Conservation (phyloP, 2,888 invertebrate genomes). For the Oxytorus armatus region DNA sequence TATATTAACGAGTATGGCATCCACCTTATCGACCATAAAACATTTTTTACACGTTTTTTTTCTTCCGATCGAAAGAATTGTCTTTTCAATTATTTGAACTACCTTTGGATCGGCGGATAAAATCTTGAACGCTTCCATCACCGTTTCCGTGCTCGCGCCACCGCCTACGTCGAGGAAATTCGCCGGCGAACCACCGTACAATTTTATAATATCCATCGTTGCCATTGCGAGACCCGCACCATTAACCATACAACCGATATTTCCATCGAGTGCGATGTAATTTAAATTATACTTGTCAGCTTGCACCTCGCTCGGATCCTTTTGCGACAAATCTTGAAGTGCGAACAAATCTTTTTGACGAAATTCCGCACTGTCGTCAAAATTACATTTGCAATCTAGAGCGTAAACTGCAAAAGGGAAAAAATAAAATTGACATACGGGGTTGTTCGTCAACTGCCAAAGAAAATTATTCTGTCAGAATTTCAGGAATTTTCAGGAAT, state of each 20-base stretch:
- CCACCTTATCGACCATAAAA: slow-evolving; percentile 86
- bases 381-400: slow-evolving; percentile 97
- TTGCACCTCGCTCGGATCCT: slow-evolving; percentile 96
- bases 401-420: slow-evolving; percentile 90
- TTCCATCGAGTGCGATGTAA: slow-evolving; percentile 97
- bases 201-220: slow-evolving; percentile 98
- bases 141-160: slow-evolving; percentile 95
- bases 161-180: slow-evolving; percentile 99
- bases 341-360: slow-evolving; percentile 95
- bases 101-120: slow-evolving; percentile 96
- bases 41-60: slow-evolving; percentile 17
- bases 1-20: slow-evolving; percentile 97
- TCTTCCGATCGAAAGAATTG: too few species aligned
- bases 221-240: slow-evolving; percentile 99
- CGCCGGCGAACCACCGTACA: slow-evolving; percentile 97
- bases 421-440: too few species aligned
- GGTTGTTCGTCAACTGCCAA: too few species aligned
- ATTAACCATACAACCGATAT: slow-evolving; percentile 97
- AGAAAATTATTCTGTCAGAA: slow-evolving; percentile 1
- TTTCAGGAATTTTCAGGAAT: too few species aligned
- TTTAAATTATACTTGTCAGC: slow-evolving; percentile 96
- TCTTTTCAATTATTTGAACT: slow-evolving; percentile 59
- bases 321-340: slow-evolving; percentile 94
- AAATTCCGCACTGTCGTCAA: slow-evolving; percentile 97
- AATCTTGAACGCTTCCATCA: slow-evolving; percentile 98